These are phyloP conservation scores for Drosophila colorata DNA, from an alignment of 2,888 invertebrate genomes.

Conservation along the genomic window DNA sequence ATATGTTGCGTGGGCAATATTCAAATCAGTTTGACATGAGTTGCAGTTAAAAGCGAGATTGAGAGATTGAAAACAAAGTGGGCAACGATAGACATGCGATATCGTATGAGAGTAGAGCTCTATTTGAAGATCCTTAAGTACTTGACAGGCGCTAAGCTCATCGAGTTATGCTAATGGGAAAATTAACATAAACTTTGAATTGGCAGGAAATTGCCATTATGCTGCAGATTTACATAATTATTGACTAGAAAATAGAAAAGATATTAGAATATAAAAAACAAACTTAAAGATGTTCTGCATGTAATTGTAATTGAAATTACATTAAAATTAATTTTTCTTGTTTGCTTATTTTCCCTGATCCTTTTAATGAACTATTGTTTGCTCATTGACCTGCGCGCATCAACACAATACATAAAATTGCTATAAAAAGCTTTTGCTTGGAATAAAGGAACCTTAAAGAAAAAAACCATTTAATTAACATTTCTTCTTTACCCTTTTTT, in stretches of 20 bases:
- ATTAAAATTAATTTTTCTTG: neutral
- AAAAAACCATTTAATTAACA: constrained; percentile 74
- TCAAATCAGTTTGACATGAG: constrained; percentile 67
- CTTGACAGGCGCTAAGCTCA: constrained; percentile 56
- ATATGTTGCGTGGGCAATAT: constrained; percentile 72
- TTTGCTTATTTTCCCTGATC: neutral
- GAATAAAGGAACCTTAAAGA: constrained; percentile 22
- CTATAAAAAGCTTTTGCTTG: constrained; percentile 17
- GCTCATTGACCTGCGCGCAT: neutral
- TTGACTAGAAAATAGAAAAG: too few relatives aligned
- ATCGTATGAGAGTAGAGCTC: constrained; percentile 11
- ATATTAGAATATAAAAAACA: too few relatives aligned
- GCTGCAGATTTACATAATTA: constrained; percentile 9
- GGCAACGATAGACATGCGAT: constrained; percentile 41
- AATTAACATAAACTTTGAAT: constrained; percentile 49
- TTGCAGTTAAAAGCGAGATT: constrained; percentile 32
- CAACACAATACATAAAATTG: constrained; percentile 19
- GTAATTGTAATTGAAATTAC: neutral
- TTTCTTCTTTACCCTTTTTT: constrained; percentile 38
- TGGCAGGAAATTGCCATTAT: constrained; percentile 38
- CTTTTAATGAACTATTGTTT: constrained; percentile 1
- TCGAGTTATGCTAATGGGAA: constrained; percentile 20
- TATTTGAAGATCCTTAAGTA: constrained; percentile 17
- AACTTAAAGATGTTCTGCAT: too few relatives aligned
- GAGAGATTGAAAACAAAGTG: constrained; percentile 44